A percentile compares a stretch with the other conserved stretches of the same genome.
phyloP scores from a whole-genome alignment of 35 echinoderm and acorn worm species.

The Amphiura filiformis region DNA sequence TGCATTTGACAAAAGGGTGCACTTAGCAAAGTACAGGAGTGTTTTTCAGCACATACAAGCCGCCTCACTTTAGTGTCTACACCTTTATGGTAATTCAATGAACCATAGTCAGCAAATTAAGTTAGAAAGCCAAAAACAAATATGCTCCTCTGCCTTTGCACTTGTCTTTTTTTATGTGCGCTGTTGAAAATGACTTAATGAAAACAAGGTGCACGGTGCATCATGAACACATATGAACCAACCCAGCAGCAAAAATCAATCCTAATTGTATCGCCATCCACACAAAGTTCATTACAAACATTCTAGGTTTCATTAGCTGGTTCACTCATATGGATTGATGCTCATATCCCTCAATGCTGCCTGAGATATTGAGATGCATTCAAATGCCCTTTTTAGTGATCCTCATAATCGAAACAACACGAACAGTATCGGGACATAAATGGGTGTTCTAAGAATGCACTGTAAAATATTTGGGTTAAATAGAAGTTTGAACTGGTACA shows the following conservation, averaged over 20 bases:
- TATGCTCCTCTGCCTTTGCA: not conserved
- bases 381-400: not conserved
- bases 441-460: no score
- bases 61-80: not conserved
- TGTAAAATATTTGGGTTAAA: no score
- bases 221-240: not conserved
- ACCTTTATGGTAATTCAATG: conserved; percentile 14
- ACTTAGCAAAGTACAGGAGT: not conserved
- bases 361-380: not conserved
- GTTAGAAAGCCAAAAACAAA: conserved; percentile 9
- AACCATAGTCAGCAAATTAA: conserved; percentile 1
- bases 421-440: not conserved
- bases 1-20: not conserved
- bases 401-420: not conserved
- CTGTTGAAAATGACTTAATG: not conserved
- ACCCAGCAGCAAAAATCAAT: not conserved
- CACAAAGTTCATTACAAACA: not conserved
- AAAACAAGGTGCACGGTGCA: not conserved
- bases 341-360: not conserved
- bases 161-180: not conserved
- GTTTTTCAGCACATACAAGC: not conserved
- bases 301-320: not conserved
- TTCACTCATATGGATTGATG: not conserved
- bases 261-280: not conserved
- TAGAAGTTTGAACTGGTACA: not conserved